phyloP scores from a whole-genome alignment of 2,888 invertebrate species.

The Notocelia uddmanniana region DNA sequence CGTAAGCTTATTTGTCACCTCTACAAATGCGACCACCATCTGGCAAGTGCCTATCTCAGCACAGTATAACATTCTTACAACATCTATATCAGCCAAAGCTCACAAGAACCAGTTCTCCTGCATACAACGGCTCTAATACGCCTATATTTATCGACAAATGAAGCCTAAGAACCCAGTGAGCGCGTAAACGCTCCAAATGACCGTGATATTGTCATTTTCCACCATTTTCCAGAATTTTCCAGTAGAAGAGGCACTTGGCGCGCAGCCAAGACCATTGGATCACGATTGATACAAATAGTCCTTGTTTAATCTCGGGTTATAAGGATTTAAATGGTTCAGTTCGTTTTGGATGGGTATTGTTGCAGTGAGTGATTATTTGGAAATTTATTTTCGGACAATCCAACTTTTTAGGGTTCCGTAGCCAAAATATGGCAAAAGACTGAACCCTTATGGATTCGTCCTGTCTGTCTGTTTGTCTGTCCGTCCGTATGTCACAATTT shows the following conservation, averaged over 20 bases:
- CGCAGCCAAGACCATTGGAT: constrained; percentile 28
- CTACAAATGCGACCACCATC: no score
- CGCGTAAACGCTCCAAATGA: constrained; percentile 36
- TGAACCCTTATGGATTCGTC: no score
- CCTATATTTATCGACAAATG: constrained; percentile 15
- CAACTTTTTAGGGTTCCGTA: no score
- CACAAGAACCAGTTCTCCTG: not conserved
- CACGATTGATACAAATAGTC: constrained; percentile 34
- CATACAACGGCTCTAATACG: not conserved
- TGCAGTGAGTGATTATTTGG: not conserved
- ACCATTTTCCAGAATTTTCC: constrained; percentile 39
- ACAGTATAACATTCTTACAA: no score
- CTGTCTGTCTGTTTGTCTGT: no score
- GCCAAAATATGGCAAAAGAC: no score
- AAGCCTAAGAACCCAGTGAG: not conserved
- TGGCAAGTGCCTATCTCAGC: no score
- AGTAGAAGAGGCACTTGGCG: constrained; percentile 24
- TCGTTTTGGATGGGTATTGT: not conserved
- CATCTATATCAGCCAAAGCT: not conserved
- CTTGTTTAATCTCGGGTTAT: constrained; percentile 29
- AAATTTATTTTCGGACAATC: no score
- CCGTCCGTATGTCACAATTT: no score
- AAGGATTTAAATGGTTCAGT: not conserved
- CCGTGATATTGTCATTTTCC: constrained; percentile 48
- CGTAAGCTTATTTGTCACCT: no score